Conservation (phyloP, 2,113 vertebrate genomes). For the Spea multiplicata region DNA sequence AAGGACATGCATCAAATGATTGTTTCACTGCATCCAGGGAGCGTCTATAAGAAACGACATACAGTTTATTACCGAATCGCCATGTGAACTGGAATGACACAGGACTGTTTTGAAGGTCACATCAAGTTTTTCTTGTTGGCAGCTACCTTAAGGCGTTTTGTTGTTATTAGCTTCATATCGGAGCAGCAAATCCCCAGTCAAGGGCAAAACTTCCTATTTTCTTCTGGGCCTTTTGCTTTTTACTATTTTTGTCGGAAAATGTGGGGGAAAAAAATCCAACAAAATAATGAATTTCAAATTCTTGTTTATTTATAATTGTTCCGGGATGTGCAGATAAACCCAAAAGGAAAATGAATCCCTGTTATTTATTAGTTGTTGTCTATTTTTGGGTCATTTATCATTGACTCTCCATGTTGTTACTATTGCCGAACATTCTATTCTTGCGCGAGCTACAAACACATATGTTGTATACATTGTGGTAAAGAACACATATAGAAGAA, state of each 20-base stretch:
- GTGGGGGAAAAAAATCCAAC: no score
- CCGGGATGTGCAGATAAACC: no score
- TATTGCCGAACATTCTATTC: no score
- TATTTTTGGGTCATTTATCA: no score
- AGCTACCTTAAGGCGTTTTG: constrained; percentile 37
- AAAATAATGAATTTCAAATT: no score
- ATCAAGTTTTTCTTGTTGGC: constrained; percentile 34
- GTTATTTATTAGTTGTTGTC: no score
- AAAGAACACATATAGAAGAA: no score
- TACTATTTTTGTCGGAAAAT: constrained; percentile 9
- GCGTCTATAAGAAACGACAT: constrained; percentile 21
- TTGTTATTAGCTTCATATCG: constrained; percentile 38
- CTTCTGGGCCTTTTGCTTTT: not conserved
- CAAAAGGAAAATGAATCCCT: no score
- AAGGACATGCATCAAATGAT: constrained; percentile 37
- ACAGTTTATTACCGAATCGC: constrained; percentile 41
- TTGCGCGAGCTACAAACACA: no score
- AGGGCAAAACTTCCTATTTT: constrained; percentile 15
- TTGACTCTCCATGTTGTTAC: no score
- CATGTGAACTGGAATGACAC: constrained; percentile 39
- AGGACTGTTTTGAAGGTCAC: constrained; percentile 41
- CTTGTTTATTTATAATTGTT: no score
- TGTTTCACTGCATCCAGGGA: constrained; percentile 13
- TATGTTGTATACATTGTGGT: no score
- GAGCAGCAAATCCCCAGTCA: constrained; percentile 31